Evolutionary conservation across 2,797 vertebrate genomes (phyloP), one percentile per base, ranked within the genome.

Genomic region (Geotrypetes seraphini): DNA sequence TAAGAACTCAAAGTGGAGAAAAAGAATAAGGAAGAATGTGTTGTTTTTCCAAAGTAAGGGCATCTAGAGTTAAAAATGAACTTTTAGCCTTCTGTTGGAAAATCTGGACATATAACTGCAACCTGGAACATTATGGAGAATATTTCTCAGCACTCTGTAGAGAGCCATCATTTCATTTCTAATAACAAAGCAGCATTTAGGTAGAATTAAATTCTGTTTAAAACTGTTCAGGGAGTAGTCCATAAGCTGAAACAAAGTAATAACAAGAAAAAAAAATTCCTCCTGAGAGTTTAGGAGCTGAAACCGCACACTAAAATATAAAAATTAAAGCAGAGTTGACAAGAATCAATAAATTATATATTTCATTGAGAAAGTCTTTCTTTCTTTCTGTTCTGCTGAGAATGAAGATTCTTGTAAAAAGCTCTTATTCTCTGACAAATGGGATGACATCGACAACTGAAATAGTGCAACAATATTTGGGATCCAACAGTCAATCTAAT

Each of bases 11-110:
- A n/a, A n/a, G n/a, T n/a, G n/a, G n/a, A n/a, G n/a, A n/a, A n/a
- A n/a, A n/a, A n/a, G n/a, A n/a, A n/a, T n/a, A n/a, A n/a, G n/a
- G n/a, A n/a, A n/a, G n/a, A n/a, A n/a, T n/a, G n/a, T n/a, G n/a
- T n/a, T n/a, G n/a, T n/a, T n/a, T n/a, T n/a, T n/a, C n/a, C n/a
- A n/a, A n/a, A n/a, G n/a, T n/a, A n/a, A n/a, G n/a, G n/a, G n/a
- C n/a, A n/a, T n/a, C n/a, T n/a, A n/a, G n/a, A 8, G 23, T 34
- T 49, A 35, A 53, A n/a, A 60, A 25, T 47, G 33, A 39, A 30
- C 8, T 51, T 56, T 10, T 47, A 52, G 33, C 26, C 42, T 29
- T 55, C 47, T 6, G 19, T 37, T 54, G 37, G 12, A 44, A 28
- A 42, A 30, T 26, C 12, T 36, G n/a, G 18, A 5, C 20, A 11